Percentiles rank a stretch among this genome's conserved stretches.
Conservation (phyloP, 2,113 vertebrate genomes). For the Dissostichus mawsoni region DNA sequence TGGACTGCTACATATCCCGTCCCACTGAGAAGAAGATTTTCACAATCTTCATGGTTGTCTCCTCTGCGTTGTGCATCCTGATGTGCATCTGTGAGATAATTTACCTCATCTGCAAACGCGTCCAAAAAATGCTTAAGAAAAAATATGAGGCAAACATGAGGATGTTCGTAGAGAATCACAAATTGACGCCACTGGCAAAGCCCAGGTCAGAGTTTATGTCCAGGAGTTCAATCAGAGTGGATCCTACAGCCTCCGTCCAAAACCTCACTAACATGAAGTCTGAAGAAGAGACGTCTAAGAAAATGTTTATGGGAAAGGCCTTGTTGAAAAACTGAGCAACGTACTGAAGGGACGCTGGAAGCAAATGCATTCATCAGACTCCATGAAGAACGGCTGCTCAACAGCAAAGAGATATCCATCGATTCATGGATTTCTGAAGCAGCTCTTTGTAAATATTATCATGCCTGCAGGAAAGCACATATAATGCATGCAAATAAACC, state of each 20-base stretch:
- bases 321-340: background rate
- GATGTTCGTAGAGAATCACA: conserved; percentile 11
- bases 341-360: background rate
- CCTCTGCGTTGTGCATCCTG: conserved; percentile 85
- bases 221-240: conserved; percentile 47
- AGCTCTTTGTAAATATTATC: conserved; percentile 30
- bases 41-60: conserved; percentile 93
- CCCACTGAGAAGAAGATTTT: conserved; percentile 96
- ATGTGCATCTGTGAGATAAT: conserved; percentile 89
- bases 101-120: conserved; percentile 89
- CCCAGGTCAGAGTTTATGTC: conserved; percentile 46
- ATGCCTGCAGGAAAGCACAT: background rate
- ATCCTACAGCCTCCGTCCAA: conserved; percentile 67
- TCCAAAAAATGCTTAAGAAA: conserved; percentile 60
- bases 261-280: conserved; percentile 61
- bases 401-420: background rate
- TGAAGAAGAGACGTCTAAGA: conserved; percentile 26
- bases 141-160: background rate
- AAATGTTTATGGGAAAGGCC: background rate
- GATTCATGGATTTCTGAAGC: conserved; percentile 11
- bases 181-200: conserved; percentile 23
- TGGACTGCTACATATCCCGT: conserved; percentile 93
- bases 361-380: conserved; percentile 2
- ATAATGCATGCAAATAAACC: conserved; percentile 8
- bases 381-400: background rate